A percentile compares a stretch with the other conserved stretches of the same genome.
phyloP scores from a whole-genome alignment of 2,888 invertebrate genomes.

The Drosophila borealis region DNA sequence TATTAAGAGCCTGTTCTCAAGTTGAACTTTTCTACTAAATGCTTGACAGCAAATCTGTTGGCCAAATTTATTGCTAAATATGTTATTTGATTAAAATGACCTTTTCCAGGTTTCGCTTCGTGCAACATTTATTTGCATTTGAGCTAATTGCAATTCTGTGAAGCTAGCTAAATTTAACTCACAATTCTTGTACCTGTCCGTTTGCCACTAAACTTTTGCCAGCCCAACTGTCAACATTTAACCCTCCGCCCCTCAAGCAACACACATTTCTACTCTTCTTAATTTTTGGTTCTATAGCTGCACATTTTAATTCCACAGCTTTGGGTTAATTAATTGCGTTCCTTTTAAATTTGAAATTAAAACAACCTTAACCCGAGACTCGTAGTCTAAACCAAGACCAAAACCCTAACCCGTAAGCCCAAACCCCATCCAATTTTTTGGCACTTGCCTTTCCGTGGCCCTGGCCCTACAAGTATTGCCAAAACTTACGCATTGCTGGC shows the following conservation, averaged over 20 bases:
- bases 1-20: too few species aligned
- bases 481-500: conserved; percentile 52
- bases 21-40: not conserved
- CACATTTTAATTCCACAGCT: conserved; percentile 54
- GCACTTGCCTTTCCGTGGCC: not conserved
- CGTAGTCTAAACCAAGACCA: conserved; percentile 7
- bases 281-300: conserved; percentile 9
- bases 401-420: not conserved
- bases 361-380: conserved; percentile 50
- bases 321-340: conserved; percentile 73
- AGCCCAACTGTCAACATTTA: conserved; percentile 38
- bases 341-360: conserved; percentile 73
- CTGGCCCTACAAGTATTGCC: conserved; percentile 17
- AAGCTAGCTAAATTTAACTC: conserved; percentile 3
- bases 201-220: conserved; percentile 26
- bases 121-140: conserved; percentile 30
- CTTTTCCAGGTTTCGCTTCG: not conserved
- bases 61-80: conserved; percentile 3
- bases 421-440: not conserved
- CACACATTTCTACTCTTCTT: too few species aligned
- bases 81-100: conserved; percentile 17
- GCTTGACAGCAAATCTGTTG: not conserved
- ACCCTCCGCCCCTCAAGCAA: too few species aligned
- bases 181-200: conserved; percentile 28
- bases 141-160: conserved; percentile 29